These are phyloP conservation scores for Euthynnus affinis DNA, from an alignment of 2,797 vertebrate species.

Conservation along the genomic window DNA sequence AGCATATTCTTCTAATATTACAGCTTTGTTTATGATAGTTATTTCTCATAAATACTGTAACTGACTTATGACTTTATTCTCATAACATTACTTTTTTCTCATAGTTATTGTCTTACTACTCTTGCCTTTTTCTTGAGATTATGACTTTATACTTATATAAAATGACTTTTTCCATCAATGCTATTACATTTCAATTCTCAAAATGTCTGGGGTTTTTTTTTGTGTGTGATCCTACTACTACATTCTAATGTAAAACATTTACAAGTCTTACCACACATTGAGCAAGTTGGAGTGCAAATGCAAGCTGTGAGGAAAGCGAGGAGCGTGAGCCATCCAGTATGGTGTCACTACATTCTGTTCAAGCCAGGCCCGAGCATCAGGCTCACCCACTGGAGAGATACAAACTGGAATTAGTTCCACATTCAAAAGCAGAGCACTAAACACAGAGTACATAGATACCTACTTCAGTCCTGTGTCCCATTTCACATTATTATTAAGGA, in stretches of 20 bases:
- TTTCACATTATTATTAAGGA: neutral
- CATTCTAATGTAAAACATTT: neutral
- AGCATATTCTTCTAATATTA: neutral
- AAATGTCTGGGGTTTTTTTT: neutral
- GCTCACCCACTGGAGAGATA: slow-evolving; percentile 85
- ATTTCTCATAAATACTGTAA: neutral
- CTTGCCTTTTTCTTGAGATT: too few relatives aligned
- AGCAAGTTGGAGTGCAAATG: slow-evolving; percentile 97
- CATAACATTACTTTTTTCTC: too few relatives aligned
- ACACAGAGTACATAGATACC: too few relatives aligned
- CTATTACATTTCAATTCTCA: too few relatives aligned
- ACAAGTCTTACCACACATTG: slow-evolving; percentile 91
- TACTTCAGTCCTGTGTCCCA: neutral
- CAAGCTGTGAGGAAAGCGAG: slow-evolving; percentile 92
- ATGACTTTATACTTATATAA: too few relatives aligned
- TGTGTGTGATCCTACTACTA: neutral
- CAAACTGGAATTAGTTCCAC: neutral
- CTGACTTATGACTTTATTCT: neutral
- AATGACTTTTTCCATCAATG: too few relatives aligned
- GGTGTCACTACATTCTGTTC: slow-evolving; percentile 93
- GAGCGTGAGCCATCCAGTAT: slow-evolving; percentile 92
- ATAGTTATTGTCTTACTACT: too few relatives aligned
- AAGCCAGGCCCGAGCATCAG: slow-evolving; percentile 92
- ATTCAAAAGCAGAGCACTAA: too few relatives aligned
- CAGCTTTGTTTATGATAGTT: too few relatives aligned